Conservation (phyloP, 2,113 vertebrate species). For the Cynocephalus volans region DNA sequence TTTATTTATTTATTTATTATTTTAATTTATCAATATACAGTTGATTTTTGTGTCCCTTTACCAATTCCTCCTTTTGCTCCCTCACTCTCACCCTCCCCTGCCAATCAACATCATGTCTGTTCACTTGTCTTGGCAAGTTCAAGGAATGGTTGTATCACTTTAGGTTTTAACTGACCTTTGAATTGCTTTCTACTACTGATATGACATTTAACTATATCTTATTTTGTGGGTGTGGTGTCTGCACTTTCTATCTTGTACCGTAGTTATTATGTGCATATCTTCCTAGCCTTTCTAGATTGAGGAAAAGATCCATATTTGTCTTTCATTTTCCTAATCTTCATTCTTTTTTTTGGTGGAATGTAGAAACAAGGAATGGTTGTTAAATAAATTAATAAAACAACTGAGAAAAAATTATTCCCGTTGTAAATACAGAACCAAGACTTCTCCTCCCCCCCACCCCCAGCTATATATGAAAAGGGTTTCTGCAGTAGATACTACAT, state of each 20-base stretch:
- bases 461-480: background rate
- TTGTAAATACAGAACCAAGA: background rate
- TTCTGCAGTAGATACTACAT: background rate
- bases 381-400: background rate
- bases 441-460: accelerated
- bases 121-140: no score
- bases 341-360: background rate
- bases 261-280: background rate
- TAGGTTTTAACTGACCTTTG: background rate
- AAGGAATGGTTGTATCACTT: background rate
- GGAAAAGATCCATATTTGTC: background rate
- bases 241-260: background rate
- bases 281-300: background rate
- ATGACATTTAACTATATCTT: background rate
- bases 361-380: background rate
- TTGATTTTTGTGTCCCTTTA: no score
- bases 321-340: background rate
- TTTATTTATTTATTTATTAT: no score
- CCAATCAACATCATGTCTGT: no score
- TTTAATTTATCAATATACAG: no score
- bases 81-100: no score
- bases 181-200: background rate
- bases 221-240: background rate
- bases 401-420: background rate
- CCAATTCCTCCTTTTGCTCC: no score